Percentiles rank a stretch among this genome's conserved stretches.
Evolutionary conservation across 2,113 vertebrate genomes (phyloP).

Genomic region (Phylloscopus trochiloides): DNA sequence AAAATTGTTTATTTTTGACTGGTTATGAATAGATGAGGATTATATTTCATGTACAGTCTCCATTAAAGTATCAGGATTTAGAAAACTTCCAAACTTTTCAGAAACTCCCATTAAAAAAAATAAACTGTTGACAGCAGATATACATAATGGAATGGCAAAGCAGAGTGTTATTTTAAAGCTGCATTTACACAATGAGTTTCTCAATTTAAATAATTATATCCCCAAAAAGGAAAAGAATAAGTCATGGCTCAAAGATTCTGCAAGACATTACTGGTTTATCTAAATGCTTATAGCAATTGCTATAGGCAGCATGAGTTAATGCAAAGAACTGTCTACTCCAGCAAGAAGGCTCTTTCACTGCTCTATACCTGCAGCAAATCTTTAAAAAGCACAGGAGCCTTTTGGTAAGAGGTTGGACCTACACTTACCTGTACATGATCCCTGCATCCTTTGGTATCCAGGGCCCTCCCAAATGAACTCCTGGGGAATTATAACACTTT

Average conservation of each 20-base stretch:
- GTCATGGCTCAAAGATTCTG: not conserved
- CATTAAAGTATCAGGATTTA: slow-evolving; percentile 56
- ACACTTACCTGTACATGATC: not conserved
- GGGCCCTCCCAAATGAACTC: not conserved
- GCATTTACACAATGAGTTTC: not conserved
- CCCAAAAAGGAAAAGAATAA: not conserved
- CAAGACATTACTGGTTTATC: not conserved
- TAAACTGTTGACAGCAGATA: slow-evolving; percentile 47
- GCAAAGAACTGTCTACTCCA: not conserved
- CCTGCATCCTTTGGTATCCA: not conserved
- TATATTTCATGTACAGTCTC: slow-evolving; percentile 52
- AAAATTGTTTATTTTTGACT: slow-evolving; percentile 53
- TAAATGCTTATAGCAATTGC: not conserved
- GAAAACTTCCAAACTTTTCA: slow-evolving; percentile 49
- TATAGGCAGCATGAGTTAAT: not conserved
- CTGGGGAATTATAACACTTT: not conserved
- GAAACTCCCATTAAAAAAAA: slow-evolving; percentile 43
- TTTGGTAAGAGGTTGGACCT: not conserved
- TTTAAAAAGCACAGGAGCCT: not conserved
- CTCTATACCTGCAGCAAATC: not conserved
- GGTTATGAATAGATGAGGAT: slow-evolving; percentile 63
- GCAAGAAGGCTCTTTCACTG: not conserved
- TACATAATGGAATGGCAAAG: not conserved
- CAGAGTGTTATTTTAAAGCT: slow-evolving; percentile 17
- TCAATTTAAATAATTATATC: not conserved